Evolutionary conservation across 30 jellyfish, hydroid and myxozoan genomes (phyloP).

Genomic region (Aurelia aurita): DNA sequence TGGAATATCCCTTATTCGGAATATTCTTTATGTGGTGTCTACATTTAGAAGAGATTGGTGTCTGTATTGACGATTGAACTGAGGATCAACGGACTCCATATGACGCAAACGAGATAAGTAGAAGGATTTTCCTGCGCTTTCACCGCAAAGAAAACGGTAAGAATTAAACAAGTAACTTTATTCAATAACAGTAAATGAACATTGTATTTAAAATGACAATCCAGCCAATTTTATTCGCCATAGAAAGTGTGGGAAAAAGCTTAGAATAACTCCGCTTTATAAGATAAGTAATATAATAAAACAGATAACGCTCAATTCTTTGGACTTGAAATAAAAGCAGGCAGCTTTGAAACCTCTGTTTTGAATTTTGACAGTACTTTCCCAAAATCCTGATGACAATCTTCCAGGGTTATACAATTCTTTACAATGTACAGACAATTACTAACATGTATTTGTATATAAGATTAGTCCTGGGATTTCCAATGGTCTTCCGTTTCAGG

Average conservation of each 20-base stretch:
- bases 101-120: no score
- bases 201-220: neutral
- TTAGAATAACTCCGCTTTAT: constrained; percentile 41
- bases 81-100: no score
- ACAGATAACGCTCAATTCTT: constrained; percentile 41
- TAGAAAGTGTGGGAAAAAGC: constrained; percentile 53
- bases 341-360: constrained; percentile 42
- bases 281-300: constrained; percentile 29
- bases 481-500: constrained; percentile 12
- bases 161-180: no score
- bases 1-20: no score
- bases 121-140: no score
- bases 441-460: neutral
- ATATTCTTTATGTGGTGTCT: no score
- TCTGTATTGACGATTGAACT: no score
- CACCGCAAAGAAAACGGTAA: no score
- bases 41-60: no score
- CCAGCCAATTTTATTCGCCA: constrained; percentile 13
- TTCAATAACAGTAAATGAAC: neutral
- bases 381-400: constrained; percentile 30
- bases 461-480: neutral
- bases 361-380: constrained; percentile 42
- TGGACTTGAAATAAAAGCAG: constrained; percentile 19
- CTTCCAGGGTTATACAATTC: neutral
- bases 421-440: neutral